phyloP scores from a whole-genome alignment of 2,888 invertebrate genomes.

The Ectemnius cavifrons region DNA sequence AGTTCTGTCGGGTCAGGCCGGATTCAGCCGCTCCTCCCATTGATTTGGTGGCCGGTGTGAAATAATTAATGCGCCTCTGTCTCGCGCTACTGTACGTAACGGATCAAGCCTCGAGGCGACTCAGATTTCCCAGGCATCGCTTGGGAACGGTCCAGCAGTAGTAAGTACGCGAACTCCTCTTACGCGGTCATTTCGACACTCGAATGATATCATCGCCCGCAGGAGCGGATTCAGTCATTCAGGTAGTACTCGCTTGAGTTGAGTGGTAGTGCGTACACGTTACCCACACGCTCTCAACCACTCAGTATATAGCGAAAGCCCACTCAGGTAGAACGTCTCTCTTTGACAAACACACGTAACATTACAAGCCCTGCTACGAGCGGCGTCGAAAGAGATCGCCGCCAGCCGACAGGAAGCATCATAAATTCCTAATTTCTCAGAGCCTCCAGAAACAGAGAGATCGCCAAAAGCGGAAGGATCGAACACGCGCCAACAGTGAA shows the following conservation, averaged over 20 bases:
- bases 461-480: too few species aligned
- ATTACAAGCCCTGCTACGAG: conserved; percentile 3
- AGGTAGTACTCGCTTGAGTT: conserved; percentile 16
- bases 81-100: conserved; percentile 18
- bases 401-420: neutral
- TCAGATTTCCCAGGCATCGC: conserved; percentile 36
- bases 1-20: too few species aligned
- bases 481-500: too few species aligned
- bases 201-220: conserved; percentile 62
- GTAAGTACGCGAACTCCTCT: conserved; percentile 49
- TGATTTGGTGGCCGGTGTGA: neutral
- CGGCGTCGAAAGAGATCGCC: neutral
- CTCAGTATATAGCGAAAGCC: too few species aligned
- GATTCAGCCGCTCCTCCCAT: too few species aligned
- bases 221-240: conserved; percentile 57
- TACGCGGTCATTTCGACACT: conserved; percentile 55
- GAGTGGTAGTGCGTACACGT: too few species aligned
- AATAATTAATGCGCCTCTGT: neutral
- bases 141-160: conserved; percentile 18
- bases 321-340: conserved; percentile 10
- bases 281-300: too few species aligned
- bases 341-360: conserved; percentile 27
- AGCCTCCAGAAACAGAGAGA: neutral
- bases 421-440: conserved; percentile 8
- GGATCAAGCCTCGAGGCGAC: conserved; percentile 18